A percentile compares a stretch with the other conserved stretches of the same genome.
Conservation (phyloP, 2,113 vertebrate genomes). For the Melanotaenia duboulayi region DNA sequence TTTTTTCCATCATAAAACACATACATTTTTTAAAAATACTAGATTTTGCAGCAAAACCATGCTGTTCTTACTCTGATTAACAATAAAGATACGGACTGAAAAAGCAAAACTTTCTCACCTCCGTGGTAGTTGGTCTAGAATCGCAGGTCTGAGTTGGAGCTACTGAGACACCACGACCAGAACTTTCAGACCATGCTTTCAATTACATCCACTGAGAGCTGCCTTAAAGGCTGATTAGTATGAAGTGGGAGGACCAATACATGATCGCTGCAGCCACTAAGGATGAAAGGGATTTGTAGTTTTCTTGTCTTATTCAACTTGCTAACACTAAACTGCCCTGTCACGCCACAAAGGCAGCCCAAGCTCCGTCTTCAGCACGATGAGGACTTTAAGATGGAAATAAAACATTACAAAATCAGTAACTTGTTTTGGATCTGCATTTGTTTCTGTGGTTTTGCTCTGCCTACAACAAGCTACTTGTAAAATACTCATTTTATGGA, state of each 20-base stretch:
- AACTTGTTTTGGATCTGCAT: no score
- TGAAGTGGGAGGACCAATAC: slow-evolving; percentile 38
- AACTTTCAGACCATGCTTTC: no score
- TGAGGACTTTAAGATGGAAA: no score
- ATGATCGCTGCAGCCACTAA: slow-evolving; percentile 56
- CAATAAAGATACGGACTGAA: neutral
- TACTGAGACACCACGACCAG: neutral
- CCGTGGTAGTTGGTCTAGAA: slow-evolving; percentile 9
- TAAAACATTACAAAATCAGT: no score
- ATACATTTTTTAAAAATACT: neutral
- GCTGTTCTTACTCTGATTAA: neutral
- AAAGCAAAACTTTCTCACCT: slow-evolving; percentile 49
- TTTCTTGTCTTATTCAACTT: slow-evolving; percentile 2
- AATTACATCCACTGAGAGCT: no score
- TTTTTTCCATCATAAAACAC: neutral
- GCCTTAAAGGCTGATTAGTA: slow-evolving; percentile 30
- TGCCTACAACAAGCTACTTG: no score
- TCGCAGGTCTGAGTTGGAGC: slow-evolving; percentile 1
- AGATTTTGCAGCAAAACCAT: slow-evolving; percentile 2
- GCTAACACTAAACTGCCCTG: slow-evolving; percentile 18
- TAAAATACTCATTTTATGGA: no score
- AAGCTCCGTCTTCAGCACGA: neutral
- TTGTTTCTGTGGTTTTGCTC: no score
- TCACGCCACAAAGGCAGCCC: slow-evolving; percentile 5
- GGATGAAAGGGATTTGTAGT: slow-evolving; percentile 68